Evolutionary conservation across 2,888 invertebrate genomes (phyloP), one percentile per base, ranked within the genome.

Genomic region (Nasonovia ribisnigri): DNA sequence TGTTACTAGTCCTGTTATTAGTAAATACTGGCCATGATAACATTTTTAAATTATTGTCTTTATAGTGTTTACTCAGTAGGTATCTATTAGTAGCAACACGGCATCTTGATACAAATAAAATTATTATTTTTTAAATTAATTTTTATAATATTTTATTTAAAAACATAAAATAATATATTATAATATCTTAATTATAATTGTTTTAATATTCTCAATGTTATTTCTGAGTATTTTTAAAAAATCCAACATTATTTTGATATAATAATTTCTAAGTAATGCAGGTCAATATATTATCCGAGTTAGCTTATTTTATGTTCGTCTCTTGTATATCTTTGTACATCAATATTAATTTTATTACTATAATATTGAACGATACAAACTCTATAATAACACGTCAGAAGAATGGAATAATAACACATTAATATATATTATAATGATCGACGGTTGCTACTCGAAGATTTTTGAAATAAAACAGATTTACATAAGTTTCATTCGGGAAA

Each of bases 311-410:
- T 67, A n/a, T 67, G 16, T 16, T 67, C n/a, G 16, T 67, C 67
- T 16, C n/a, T 67, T 16, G n/a, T 13, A 67, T n/a, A n/a, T n/a
- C n/a, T n/a, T n/a, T n/a, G n/a, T n/a, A 67, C n/a, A 67, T 67
- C 67, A 67, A n/a, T 67, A n/a, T 67, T 67, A n/a, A 67, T 67
- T 67, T 67, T 67, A 67, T n/a, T n/a, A n/a, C n/a, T 67, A 13
- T 16, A 67, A n/a, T 67, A 16, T 67, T 67, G 1, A 67, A 67
- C 13, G 67, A n/a, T 67, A 1, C n/a, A n/a, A 60, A n/a, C n/a
- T 48, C n/a, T 67, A 67, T 67, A 67, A n/a, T 67, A 67, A n/a
- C n/a, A n/a, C n/a, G n/a, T 67, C 16, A n/a, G 67, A n/a, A 67
- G 67, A 67, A 67, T 67, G 6, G 1, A 67, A n/a, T 67, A n/a